Percentiles rank a stretch among this genome's conserved stretches.
phyloP scores from a whole-genome alignment of 2,113 vertebrate species.

The Thunnus maccoyii region DNA sequence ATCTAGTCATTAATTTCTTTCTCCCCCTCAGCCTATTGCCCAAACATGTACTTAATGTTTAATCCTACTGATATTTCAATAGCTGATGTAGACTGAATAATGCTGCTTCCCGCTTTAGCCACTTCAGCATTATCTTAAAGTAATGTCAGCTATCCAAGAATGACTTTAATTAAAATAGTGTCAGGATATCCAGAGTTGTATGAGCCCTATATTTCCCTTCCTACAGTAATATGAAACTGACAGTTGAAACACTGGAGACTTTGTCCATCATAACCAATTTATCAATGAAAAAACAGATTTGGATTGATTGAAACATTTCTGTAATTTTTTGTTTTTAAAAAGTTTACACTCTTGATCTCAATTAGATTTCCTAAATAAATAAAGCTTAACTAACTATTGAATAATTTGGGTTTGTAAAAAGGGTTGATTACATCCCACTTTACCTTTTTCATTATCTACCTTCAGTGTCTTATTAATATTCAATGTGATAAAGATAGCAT shows the following conservation, averaged over 20 bases:
- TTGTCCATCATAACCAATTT: neutral
- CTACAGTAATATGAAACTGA: neutral
- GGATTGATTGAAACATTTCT: no score
- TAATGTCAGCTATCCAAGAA: neutral
- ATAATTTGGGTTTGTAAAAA: no score
- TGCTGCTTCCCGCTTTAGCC: neutral
- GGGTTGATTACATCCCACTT: no score
- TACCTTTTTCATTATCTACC: no score
- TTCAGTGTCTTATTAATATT: no score
- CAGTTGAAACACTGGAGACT: neutral
- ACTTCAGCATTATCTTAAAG: neutral
- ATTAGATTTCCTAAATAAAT: no score
- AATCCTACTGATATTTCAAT: neutral
- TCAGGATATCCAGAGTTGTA: neutral
- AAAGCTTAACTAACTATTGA: no score
- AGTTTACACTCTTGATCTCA: no score
- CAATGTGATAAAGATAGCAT: no score
- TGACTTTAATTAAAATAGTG: neutral
- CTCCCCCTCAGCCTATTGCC: neutral
- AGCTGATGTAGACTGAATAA: neutral
- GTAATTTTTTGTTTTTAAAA: no score
- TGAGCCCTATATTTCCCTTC: neutral
- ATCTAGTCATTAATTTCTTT: neutral
- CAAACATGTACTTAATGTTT: neutral
- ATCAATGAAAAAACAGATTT: no score